Conservation (phyloP, 2,113 vertebrate species). For the Calyptommatus sinebrachiatus region DNA sequence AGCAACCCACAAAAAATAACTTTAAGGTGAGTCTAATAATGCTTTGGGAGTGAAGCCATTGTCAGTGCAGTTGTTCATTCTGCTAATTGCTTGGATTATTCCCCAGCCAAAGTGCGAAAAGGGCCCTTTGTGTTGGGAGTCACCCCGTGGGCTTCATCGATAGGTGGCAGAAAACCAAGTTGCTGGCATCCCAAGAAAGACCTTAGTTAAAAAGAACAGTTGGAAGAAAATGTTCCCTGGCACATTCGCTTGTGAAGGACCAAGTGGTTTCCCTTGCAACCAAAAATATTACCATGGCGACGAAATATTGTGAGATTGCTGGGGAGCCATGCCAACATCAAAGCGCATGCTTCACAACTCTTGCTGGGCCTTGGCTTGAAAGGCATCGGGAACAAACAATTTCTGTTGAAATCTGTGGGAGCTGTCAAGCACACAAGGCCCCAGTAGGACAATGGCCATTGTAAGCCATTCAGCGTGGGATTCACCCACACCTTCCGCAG, state of each 20-base stretch:
- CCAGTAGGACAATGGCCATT: neutral
- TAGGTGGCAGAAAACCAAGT: conserved; percentile 10
- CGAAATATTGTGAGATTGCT: conserved; percentile 9
- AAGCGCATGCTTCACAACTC: neutral
- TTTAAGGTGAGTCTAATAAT: too few species aligned
- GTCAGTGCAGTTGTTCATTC: too few species aligned
- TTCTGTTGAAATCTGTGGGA: conserved; percentile 1
- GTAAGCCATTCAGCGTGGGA: neutral
- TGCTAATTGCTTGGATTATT: too few species aligned
- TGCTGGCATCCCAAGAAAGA: conserved; percentile 22
- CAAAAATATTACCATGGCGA: conserved; percentile 17
- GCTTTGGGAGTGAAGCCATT: too few species aligned
- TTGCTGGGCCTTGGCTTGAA: neutral
- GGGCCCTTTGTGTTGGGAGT: neutral
- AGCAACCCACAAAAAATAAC: too few species aligned
- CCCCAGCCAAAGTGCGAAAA: too few species aligned
- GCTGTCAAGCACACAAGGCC: neutral
- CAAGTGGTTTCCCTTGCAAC: conserved; percentile 3
- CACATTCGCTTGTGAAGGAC: neutral
- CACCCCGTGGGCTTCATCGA: neutral
- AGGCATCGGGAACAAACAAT: neutral
- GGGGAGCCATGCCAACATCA: neutral
- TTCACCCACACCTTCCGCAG: conserved; percentile 3
- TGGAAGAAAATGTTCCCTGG: conserved; percentile 28
- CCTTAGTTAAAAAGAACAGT: conserved; percentile 27